Evolutionary conservation across 2,888 invertebrate genomes (phyloP), one percentile per base, ranked within the genome.

Genomic region (Drosophila limbata): DNA sequence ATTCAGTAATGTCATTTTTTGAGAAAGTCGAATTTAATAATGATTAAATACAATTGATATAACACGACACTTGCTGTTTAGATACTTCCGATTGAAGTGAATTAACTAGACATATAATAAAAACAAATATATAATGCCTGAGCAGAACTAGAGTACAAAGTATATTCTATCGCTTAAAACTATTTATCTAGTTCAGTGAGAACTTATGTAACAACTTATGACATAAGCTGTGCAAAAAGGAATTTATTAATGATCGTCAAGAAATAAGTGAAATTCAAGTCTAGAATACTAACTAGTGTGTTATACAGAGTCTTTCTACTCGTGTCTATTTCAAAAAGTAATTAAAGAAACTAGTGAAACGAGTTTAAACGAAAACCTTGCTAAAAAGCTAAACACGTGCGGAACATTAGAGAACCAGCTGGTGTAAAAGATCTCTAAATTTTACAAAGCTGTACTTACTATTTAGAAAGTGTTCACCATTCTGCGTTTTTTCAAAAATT

Each of bases 261-360:
- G 4, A 40, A 15, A 17, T 9, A 39, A 39, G 15, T 15, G 15
- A 5, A 25, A 25, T 1, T 17, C 17, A 17, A 19, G 2, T 19
- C 4, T 19, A 11, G 10, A 17, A 19, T 19, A 11, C 11, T 19
- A 10, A 17, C 17, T 42, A 19, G 11, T 42, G 42, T 42, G 19
- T 11, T 37, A 37, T 55, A 35, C 50, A 45, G 17, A 11, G n/a
- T 11, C 13, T 19, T 33, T 13, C 8, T n/a, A 39, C 42, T 60
- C 15, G 44, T 60, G 55, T 15, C 9, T 6, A 15, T 28, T 39
- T 45, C 15, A 44, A 35, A 35, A 74, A 21, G 60, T 66, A 69
- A 48, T 61, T 67, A 61, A 66, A 79, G 1, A 55, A 81, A 61
- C 75, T 9, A 47, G 74, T 66, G 1, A 55, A 81, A 63, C 82